A percentile compares a stretch with the other conserved stretches of the same genome.
These are phyloP conservation scores for Aradophagus sp. DNA, from an alignment of 1,140 invertebrate species.

Conservation along the genomic window DNA sequence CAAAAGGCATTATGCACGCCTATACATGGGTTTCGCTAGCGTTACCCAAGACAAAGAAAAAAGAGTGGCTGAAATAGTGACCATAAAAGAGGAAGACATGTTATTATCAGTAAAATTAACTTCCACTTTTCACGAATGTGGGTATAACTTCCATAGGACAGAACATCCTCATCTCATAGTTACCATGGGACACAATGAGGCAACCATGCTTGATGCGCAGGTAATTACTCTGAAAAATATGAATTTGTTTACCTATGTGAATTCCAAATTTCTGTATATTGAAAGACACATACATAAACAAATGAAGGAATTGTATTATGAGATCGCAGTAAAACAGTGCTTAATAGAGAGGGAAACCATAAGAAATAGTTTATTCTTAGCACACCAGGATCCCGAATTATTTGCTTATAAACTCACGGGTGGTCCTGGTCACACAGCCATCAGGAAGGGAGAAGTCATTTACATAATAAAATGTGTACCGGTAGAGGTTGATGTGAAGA, in stretches of 20 bases:
- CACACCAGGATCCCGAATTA: constrained; percentile 15
- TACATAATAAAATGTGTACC: constrained; percentile 30
- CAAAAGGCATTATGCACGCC: neutral
- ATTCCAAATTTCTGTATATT: constrained; percentile 18
- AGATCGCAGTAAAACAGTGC: constrained; percentile 1
- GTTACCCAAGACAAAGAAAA: too few species aligned
- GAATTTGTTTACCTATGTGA: constrained; percentile 10
- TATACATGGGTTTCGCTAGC: too few species aligned
- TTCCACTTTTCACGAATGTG: constrained; percentile 7
- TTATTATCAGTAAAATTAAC: neutral
- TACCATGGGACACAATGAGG: too few species aligned
- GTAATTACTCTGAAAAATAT: constrained; percentile 4
- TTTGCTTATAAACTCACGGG: constrained; percentile 29
- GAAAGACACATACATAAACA: constrained; percentile 7
- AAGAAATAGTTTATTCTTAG: constrained; percentile 17
- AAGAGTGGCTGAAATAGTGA: neutral
- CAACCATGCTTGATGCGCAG: neutral
- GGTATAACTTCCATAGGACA: constrained; percentile 20
- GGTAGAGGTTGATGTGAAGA: constrained; percentile 2
- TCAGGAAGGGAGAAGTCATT: constrained; percentile 19
- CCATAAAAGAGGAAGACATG: neutral
- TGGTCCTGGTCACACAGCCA: constrained; percentile 31
- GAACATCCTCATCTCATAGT: constrained; percentile 50
- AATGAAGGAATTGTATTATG: constrained; percentile 2
- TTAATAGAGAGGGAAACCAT: constrained; percentile 8